These are phyloP conservation scores for Raphicerus campestris DNA, from an alignment of 2,113 vertebrate species.

Conservation along the genomic window DNA sequence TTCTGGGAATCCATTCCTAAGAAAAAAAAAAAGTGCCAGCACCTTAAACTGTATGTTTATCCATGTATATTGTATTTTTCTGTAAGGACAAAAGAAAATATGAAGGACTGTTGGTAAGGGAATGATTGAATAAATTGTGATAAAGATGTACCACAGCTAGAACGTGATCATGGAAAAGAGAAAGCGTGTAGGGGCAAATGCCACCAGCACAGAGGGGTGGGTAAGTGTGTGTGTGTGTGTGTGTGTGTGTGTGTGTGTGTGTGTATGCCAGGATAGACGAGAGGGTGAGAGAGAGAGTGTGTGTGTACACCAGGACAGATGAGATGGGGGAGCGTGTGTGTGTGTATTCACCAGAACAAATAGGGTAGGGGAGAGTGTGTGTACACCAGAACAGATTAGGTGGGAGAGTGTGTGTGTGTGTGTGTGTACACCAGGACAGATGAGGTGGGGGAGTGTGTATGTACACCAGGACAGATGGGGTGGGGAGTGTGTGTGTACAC, in stretches of 20 bases:
- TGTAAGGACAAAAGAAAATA: neutral
- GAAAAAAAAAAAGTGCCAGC: neutral
- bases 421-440: too few relatives aligned
- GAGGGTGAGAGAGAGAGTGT: too few relatives aligned
- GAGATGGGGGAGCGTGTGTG: too few relatives aligned
- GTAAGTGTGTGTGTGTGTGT: neutral
- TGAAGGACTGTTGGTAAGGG: neutral
- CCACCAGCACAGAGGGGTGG: neutral
- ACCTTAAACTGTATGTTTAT: conserved; percentile 5
- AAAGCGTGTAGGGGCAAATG: neutral
- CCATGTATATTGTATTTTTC: neutral
- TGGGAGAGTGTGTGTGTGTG: too few relatives aligned
- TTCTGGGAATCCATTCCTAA: neutral
- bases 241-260: too few relatives aligned
- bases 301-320: too few relatives aligned
- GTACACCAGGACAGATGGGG: too few relatives aligned
- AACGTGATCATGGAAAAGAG: neutral
- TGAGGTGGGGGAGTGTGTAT: too few relatives aligned
- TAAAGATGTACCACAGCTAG: neutral
- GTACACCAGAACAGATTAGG: too few relatives aligned
- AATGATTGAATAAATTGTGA: neutral
- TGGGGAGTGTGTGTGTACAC: too few relatives aligned
- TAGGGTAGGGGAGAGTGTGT: too few relatives aligned
- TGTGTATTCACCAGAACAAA: too few relatives aligned
- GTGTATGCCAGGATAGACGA: neutral